Base-by-base conservation (phyloP, 35 echinoderm and acorn worm genomes). In the Lytechinus variegatus region DNA sequence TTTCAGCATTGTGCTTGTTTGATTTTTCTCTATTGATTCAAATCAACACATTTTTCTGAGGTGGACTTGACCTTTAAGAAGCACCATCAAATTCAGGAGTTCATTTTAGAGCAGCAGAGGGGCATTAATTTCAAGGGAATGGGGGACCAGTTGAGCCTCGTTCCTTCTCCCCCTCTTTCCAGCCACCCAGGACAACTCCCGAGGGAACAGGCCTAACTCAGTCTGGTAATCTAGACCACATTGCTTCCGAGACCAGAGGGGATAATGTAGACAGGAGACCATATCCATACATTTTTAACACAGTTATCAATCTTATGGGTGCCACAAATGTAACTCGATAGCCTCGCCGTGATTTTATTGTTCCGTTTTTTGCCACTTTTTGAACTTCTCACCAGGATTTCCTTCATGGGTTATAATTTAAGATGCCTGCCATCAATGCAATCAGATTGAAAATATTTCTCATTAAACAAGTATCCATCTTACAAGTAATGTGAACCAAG, bases 161-260 rank as follows among this genome's bases (percentile, higher is more conserved):
- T 79, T 79, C 66, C 66, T 24, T 79, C 4, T 24, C 66, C 66
- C 66, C 61, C 61, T 24, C 66, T 24, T 79, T n/a, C n/a, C 61
- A 14, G 24, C 61, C 61, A 71, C 21, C 66, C 66, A 79, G 6
- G 66, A 79, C 21, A 79, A 79, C 21, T 79, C 66, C n/a, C 14
- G 19, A n/a, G 66, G 66, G 66, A 79, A 79, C 8, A 24, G 19
- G 6, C 16, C 21, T 79, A 79, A 79, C 66, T 79, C 66, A 79
- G 66, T 79, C 66, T 79, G 66, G 66, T 79, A 79, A n/a, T 79
- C 66, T 79, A 79, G 66, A 79, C 66, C 66, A 79, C 66, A 79
- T 79, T 79, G 66, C 16, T 79, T 79, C 66, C 66, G 16, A n/a
- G 66, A 79, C 66, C 66, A 79, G 66, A 79, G 66, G 66, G 66